Percentiles rank a stretch among this genome's conserved stretches.
These are phyloP conservation scores for Rhagoletis pomonella DNA, from an alignment of 1,140 invertebrate species.

Conservation along the genomic window DNA sequence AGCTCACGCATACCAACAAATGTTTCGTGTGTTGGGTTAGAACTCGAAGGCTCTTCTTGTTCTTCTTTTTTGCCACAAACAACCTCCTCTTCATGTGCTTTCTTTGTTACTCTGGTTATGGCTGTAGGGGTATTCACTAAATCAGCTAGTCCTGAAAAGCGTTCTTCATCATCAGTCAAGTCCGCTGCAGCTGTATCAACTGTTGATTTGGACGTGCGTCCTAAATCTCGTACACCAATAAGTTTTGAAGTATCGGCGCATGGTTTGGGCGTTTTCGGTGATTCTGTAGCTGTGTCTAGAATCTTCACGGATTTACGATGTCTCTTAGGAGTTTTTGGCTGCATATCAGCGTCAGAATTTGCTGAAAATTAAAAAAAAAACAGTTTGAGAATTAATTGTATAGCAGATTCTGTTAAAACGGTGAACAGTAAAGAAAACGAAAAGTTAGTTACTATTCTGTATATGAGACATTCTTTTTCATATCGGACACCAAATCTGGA, in stretches of 20 bases:
- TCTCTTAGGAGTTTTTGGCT: background rate
- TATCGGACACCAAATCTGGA: too few species aligned
- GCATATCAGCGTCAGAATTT: background rate
- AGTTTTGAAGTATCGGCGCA: background rate
- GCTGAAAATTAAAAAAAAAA: background rate
- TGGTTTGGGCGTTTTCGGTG: constrained; percentile 45
- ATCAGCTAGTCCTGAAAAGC: background rate
- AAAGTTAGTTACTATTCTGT: too few species aligned
- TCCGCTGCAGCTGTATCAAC: background rate
- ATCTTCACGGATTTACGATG: background rate
- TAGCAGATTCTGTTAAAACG: too few species aligned
- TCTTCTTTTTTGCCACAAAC: background rate
- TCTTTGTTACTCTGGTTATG: background rate
- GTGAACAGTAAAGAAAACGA: too few species aligned
- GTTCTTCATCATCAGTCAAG: constrained; percentile 17
- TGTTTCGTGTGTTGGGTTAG: background rate
- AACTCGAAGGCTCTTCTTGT: constrained; percentile 5
- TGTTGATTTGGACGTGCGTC: constrained; percentile 36
- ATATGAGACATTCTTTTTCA: too few species aligned
- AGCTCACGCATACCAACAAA: constrained; percentile 43
- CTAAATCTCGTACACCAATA: constrained; percentile 40
- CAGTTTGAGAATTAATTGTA: too few species aligned
- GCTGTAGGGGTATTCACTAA: constrained; percentile 52
- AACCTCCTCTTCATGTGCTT: background rate
- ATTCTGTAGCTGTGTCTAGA: background rate